phyloP scores from a whole-genome alignment of 2,797 vertebrate genomes.

The Paedocypris micromegethes region DNA sequence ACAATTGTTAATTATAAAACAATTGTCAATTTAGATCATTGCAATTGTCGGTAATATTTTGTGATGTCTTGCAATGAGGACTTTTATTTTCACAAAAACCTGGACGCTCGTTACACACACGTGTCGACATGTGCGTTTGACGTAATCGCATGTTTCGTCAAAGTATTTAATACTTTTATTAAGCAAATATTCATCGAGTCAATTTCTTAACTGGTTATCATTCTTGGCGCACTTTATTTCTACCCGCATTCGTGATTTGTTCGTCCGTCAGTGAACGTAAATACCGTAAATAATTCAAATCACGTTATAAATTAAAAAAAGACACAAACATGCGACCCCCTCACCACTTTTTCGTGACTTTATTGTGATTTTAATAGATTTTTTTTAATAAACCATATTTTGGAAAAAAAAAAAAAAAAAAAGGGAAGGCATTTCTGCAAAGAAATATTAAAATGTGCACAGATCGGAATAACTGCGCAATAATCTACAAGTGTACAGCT shows the following conservation, averaged over 20 bases:
- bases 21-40: too few species aligned
- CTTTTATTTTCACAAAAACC: too few species aligned
- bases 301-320: background rate
- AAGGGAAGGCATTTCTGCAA: constrained; percentile 3
- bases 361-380: background rate
- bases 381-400: background rate
- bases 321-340: background rate
- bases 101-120: too few species aligned
- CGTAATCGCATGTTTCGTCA: too few species aligned
- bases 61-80: too few species aligned
- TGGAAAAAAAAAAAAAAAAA: background rate
- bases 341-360: background rate
- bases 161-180: too few species aligned
- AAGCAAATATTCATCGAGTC: too few species aligned
- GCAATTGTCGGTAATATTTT: too few species aligned
- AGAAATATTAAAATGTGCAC: background rate
- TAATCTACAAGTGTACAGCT: background rate
- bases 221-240: constrained; percentile 15
- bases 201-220: background rate
- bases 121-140: too few species aligned
- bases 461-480: background rate
- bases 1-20: too few species aligned
- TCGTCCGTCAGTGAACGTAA: background rate
- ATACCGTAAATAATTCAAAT: background rate
- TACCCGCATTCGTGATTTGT: constrained; percentile 7